Percentiles rank a stretch among this genome's conserved stretches.
Evolutionary conservation across 37 sponge, comb jelly and placozoan genomes (phyloP).

Genomic region (Halichondria panicea): DNA sequence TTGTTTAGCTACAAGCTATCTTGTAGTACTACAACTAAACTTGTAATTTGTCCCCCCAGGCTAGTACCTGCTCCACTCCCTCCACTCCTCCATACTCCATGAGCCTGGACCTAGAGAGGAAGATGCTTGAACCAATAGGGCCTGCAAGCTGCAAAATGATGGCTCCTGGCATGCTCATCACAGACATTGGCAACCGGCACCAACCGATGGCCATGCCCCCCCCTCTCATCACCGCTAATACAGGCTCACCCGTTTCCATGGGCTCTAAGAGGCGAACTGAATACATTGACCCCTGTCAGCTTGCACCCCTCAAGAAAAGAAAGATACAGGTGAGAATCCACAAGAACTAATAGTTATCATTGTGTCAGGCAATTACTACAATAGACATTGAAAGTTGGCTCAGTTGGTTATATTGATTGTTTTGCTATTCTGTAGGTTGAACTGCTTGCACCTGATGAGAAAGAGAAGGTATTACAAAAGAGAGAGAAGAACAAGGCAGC

Average conservation of each 20-base stretch:
- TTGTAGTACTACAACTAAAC: no score
- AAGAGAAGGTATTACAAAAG: conserved; percentile 77
- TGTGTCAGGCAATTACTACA: no score
- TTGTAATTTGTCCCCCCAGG: no score
- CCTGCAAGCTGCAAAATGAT: background rate
- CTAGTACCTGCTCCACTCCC: conserved; percentile 23
- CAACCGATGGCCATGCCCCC: background rate
- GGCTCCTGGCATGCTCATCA: conserved; percentile 7
- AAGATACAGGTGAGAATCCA: conserved; percentile 62
- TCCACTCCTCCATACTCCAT: conserved; percentile 64
- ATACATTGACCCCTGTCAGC: conserved; percentile 55
- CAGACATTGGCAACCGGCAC: conserved; percentile 26
- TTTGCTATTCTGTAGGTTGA: conserved; percentile 34
- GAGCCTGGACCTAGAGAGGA: conserved; percentile 55
- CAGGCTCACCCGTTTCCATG: background rate
- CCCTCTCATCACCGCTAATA: background rate
- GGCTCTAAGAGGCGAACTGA: conserved; percentile 30
- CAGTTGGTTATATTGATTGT: no score
- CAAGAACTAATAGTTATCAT: background rate
- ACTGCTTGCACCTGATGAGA: conserved; percentile 63
- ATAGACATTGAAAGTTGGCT: background rate
- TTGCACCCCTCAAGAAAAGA: conserved; percentile 83
- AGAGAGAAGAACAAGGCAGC: conserved; percentile 96
- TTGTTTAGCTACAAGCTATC: background rate
- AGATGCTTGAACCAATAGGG: conserved; percentile 53